phyloP scores from a whole-genome alignment of 2,888 invertebrate genomes.

The Therioaphis trifolii region DNA sequence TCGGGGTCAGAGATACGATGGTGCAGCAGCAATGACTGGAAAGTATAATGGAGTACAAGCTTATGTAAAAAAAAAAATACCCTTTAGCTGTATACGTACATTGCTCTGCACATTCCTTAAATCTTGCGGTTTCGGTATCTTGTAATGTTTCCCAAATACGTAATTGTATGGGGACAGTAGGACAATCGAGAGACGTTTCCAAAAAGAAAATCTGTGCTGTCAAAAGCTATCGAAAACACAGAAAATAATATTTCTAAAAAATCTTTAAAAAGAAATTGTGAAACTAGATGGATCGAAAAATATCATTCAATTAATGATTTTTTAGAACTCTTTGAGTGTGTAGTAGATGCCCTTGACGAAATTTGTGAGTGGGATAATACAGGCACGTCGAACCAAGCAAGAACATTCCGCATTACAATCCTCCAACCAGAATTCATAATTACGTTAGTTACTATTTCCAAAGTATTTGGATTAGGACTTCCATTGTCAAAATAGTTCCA shows the following conservation, averaged over 20 bases:
- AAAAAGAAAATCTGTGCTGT: no score
- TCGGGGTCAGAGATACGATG: slow-evolving; percentile 63
- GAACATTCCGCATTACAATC: not conserved
- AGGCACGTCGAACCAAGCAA: not conserved
- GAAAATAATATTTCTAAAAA: slow-evolving; percentile 39
- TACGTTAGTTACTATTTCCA: slow-evolving; percentile 2
- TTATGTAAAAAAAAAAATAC: slow-evolving; percentile 74
- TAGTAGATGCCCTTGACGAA: slow-evolving; percentile 22
- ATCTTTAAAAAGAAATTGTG: slow-evolving; percentile 31
- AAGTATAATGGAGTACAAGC: slow-evolving; percentile 62
- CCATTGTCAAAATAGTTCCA: not conserved
- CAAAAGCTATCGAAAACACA: slow-evolving; percentile 20
- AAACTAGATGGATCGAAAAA: slow-evolving; percentile 11
- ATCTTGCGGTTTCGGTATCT: slow-evolving; percentile 26
- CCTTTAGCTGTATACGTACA: no score
- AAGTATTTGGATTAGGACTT: not conserved
- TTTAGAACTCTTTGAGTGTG: slow-evolving; percentile 18
- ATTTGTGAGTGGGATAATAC: slow-evolving; percentile 7
- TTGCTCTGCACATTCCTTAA: slow-evolving; percentile 9
- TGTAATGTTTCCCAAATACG: slow-evolving; percentile 16
- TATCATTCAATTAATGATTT: slow-evolving; percentile 14
- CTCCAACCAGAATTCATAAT: slow-evolving; percentile 24
- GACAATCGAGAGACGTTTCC: no score
- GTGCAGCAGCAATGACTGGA: slow-evolving; percentile 59
- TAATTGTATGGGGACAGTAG: slow-evolving; percentile 36